Base-by-base conservation (phyloP, 2,113 vertebrate genomes). In the Mormyrus lacerda region DNA sequence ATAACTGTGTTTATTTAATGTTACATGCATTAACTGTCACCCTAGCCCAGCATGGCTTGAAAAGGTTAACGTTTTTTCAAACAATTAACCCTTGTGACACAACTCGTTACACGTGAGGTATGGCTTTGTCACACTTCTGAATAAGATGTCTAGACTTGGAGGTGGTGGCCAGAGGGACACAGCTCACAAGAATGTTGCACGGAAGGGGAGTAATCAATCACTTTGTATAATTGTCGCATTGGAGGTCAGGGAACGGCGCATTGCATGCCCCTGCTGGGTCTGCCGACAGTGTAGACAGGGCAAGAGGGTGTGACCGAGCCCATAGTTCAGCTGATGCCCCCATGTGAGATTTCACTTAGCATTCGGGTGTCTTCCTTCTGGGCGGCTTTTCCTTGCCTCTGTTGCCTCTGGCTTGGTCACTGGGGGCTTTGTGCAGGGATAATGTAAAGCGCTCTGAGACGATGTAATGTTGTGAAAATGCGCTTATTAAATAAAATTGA, bases 161-260 rank as follows among this genome's bases (percentile, higher is more conserved):
- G 19, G 76, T 53, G 89, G 76, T 69, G 91, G 91, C 48, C 90
- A 90, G 79, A 89, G 48, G 24, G 89, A 85, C 79, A 8, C 21
- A 24, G 88, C 82, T 19, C 48, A 88, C 91, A 88, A 92, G 89
- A 93, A 84, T 93, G 90, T 91, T 89, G 82, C 11, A 87, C 53
- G 83, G 79, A 89, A 91, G 65, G 85, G n/a, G 89, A 90, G 92
- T 89, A 48, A 95, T 94, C 93, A 93, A 95, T 95, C 92, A 95
- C 93, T 91, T 91, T 89, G 88, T 53, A 47, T 92, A 90, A 93
- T 93, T 94, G 92, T 89, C 73, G 44, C 7, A 58, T 10, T 15
- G 35, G 45, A 48, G 84, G 90, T 88, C 85, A 89, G 89, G 85
- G 58, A 47, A 31, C 47, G 90, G 89, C 85, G 90, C 39, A 10